Percentiles rank a stretch among this genome's conserved stretches.
Evolutionary conservation across 1,140 invertebrate species (phyloP).

Genomic region (Copidosoma floridanum): DNA sequence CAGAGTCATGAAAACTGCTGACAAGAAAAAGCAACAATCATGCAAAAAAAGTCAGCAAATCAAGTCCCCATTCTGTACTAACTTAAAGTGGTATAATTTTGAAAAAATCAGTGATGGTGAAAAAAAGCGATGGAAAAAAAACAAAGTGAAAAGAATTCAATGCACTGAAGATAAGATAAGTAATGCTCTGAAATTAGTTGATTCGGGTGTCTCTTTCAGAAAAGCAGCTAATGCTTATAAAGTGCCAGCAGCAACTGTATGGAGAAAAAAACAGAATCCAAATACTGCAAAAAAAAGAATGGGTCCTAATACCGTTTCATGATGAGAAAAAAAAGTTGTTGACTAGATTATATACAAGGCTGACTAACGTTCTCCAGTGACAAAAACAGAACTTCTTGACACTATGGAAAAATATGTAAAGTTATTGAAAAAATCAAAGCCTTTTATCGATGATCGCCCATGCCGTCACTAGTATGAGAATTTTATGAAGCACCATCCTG

Average conservation of each 20-base stretch:
- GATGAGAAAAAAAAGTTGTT: neutral
- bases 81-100: no score
- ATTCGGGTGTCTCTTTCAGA: neutral
- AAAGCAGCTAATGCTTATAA: neutral
- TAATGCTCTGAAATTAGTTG: neutral
- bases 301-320: neutral
- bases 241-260: no score
- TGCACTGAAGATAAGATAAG: no score
- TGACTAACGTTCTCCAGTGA: neutral
- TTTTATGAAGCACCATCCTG: neutral
- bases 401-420: neutral
- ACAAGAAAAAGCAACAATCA: no score
- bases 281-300: neutral
- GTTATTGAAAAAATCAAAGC: neutral
- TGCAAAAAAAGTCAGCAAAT: no score
- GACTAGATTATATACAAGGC: neutral
- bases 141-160: no score
- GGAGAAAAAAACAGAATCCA: neutral
- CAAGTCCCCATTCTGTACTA: no score
- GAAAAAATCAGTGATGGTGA: no score
- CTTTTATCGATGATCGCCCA: neutral
- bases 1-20: no score
- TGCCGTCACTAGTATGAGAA: neutral
- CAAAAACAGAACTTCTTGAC: neutral
- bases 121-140: no score